Percentiles rank a stretch among this genome's conserved stretches.
Evolutionary conservation across 2,113 vertebrate genomes (phyloP).

Genomic region (Apodemus sylvaticus): DNA sequence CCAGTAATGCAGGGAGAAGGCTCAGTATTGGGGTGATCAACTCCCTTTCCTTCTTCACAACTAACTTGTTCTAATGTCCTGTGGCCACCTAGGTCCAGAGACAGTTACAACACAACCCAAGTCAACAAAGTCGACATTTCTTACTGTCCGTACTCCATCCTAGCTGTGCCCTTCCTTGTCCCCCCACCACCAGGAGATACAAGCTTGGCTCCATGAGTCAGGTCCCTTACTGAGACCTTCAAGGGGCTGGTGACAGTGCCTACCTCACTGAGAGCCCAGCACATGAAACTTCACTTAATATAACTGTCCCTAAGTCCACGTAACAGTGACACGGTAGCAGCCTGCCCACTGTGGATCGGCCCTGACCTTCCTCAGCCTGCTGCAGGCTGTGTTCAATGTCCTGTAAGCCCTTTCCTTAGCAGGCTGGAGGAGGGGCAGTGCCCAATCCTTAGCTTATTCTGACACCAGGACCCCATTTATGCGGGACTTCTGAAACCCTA

Average conservation of each 20-base stretch:
- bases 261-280: not conserved
- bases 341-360: accelerated
- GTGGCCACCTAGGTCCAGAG: not conserved
- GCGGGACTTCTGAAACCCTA: not conserved
- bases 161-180: not conserved
- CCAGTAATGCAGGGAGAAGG: not conserved
- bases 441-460: not conserved
- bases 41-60: not conserved
- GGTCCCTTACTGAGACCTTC: not conserved
- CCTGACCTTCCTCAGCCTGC: not conserved
- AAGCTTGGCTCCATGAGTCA: not conserved
- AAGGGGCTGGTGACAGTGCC: not conserved
- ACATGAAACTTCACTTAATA: not conserved
- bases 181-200: too few relatives aligned
- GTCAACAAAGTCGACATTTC: not conserved
- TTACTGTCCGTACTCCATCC: not conserved
- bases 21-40: not conserved
- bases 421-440: accelerated
- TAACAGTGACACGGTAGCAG: accelerated
- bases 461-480: not conserved
- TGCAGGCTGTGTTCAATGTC: too few relatives aligned
- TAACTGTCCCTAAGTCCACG: not conserved
- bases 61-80: not conserved
- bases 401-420: not conserved
- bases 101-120: not conserved